Evolutionary conservation across 2,113 vertebrate genomes (phyloP), one percentile per base, ranked within the genome.

Genomic region (Synodontis membranacea): DNA sequence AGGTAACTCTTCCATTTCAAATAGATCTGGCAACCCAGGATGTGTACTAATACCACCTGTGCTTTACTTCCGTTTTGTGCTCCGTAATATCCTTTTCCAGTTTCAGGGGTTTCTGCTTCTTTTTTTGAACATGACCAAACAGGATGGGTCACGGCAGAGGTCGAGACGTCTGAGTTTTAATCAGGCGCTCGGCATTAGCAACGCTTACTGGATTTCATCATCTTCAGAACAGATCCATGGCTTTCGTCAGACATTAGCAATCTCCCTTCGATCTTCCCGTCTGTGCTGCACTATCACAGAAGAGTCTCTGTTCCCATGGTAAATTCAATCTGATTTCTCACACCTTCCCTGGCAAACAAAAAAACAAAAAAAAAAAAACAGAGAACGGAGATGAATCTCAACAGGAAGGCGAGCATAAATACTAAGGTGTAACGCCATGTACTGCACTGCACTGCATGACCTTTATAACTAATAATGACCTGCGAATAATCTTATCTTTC

Each of bases 261-360:
- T 89, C 85, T 84, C 66, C 54, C 88, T 93, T 93, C 92, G 89
- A 93, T 91, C 88, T 88, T 34, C 64, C 82, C 75, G 19, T 78
- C 37, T 58, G 82, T 70, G 85, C 78, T 88, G 87, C 56, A 23
- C 87, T 87, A 89, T 89, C 84, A 85, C 66, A 84, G 88, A 52
- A 90, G 80, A 92, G 46, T 66, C 80, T 87, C 81, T 84, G 70
- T 58, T 83, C 86, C 88, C 58, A 60, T 46, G 56, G 56, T 42
- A 50, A 87, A 88, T 92, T 91, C 91, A 86, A 91, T 90, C 89
- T 90, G 54, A 86, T 76, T 82, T 80, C 87, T 78, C 64, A 72
- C 78, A 86, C 82, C 84, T 82, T 52, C 78, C 58, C 75, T 84
- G 54, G 76, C 54, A 60, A 34, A 84, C 70, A 76, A 88, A 44